Evolutionary conservation across 2,888 invertebrate species (phyloP), one percentile per base, ranked within the genome.

Genomic region (Poecilus cupreus): DNA sequence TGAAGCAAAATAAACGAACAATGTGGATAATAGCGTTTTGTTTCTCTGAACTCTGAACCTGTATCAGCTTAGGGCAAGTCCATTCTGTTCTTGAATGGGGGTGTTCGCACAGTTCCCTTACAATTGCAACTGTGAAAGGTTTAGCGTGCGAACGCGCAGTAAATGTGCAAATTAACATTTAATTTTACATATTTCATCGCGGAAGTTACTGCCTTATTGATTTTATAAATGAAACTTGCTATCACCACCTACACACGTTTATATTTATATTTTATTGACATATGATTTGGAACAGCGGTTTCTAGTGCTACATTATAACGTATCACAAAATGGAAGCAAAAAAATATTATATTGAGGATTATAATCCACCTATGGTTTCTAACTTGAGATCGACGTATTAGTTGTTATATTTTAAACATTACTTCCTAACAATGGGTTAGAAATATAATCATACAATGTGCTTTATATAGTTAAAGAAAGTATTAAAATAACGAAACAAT

Each of bases 101-200:
- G 72, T 22, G 18, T 43, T 68, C 4, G 18, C 10, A 22, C 22
- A 22, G 24, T 60, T 60, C 13, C 13, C 24, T n/a, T 60, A 18
- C 24, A 22, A 18, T 11, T 60, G 60, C 26, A 26, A 18, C 18
- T 75, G 74, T n/a, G 46, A 74, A 74, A 49, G 74, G 74, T 75
- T 75, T 75, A 26, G 76, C 37, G 32, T 76, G 76, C n/a, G 37
- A 22, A 10, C 20, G 20, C 5, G 20, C 54, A 8, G 76, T 76
- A 32, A 54, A 51, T 76, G 32, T 51, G 57, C 13, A 57, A 76
- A 76, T 76, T 76, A 76, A 76, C 76, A 76, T 76, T 54, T 54
- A 54, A 76, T 76, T 76, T 57, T 57, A 76, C 76, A 76, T 75
- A 75, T 75, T 75, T 76, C 37, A 76, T 57, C 49, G 43, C 37